These are phyloP conservation scores for Hypotaenidia philippensis DNA, from an alignment of 2,797 vertebrate genomes.

Conservation along the genomic window DNA sequence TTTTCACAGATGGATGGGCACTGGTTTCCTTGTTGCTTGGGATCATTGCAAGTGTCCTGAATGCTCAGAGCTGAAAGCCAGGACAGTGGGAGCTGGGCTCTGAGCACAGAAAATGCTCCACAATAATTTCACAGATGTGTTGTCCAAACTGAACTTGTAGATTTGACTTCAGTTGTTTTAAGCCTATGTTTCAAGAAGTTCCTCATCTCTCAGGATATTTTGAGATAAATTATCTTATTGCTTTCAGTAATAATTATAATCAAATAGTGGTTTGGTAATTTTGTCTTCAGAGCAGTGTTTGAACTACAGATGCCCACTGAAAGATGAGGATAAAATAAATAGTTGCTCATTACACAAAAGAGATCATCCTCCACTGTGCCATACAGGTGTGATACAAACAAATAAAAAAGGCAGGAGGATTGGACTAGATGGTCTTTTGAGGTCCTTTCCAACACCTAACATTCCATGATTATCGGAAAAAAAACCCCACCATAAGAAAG, in stretches of 20 bases:
- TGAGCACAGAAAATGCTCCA: background rate
- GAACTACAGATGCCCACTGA: background rate
- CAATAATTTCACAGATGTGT: background rate
- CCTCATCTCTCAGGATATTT: background rate
- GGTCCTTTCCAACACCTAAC: too few species aligned
- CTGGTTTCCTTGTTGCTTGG: background rate
- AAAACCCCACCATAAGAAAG: accelerated
- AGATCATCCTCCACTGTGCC: background rate
- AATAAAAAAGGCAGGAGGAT: background rate
- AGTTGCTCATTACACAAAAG: background rate
- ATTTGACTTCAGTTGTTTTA: background rate
- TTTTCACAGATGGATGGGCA: background rate
- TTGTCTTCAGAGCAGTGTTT: background rate
- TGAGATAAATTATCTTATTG: background rate
- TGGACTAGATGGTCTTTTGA: too few species aligned
- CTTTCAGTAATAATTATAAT: background rate
- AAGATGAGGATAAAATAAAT: background rate
- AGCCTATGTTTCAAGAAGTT: background rate
- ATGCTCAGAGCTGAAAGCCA: background rate
- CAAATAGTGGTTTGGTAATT: background rate
- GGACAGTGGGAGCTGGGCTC: background rate
- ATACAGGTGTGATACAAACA: background rate
- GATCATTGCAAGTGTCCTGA: background rate
- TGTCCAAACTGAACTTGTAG: background rate
- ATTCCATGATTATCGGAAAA: too few species aligned